These are phyloP conservation scores for Andinoacara biseriatus DNA, from an alignment of 2,113 vertebrate genomes.

Conservation along the genomic window DNA sequence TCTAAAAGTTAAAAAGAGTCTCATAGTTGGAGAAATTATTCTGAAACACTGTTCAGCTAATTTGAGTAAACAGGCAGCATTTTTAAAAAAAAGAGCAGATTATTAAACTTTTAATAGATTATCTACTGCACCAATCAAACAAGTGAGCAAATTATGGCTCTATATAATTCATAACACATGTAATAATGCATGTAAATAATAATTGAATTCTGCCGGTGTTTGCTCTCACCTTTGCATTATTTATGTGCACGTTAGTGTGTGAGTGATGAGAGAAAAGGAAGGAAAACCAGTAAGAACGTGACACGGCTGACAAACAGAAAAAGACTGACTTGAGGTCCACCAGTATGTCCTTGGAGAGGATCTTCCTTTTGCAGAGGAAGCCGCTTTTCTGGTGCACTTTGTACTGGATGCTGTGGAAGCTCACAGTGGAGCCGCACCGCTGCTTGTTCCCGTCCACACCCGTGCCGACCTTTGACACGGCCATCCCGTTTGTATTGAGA, in stretches of 20 bases:
- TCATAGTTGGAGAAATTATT: too few species aligned
- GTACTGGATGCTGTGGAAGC: constrained; percentile 81
- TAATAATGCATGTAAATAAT: too few species aligned
- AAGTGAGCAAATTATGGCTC: not conserved
- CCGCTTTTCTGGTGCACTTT: constrained; percentile 67
- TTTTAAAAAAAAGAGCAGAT: accelerated
- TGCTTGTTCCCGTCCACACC: constrained; percentile 16
- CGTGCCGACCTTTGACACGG: constrained; percentile 28
- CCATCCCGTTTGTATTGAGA: constrained; percentile 52
- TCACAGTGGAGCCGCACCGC: constrained; percentile 71
- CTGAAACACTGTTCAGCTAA: not conserved
- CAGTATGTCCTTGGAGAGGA: constrained; percentile 68
- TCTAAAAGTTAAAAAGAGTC: not conserved
- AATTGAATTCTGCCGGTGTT: too few species aligned
- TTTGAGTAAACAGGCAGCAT: not conserved
- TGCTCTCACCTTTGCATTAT: too few species aligned
- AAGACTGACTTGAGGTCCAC: constrained; percentile 78
- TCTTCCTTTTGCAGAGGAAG: constrained; percentile 55
- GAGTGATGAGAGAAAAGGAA: not conserved
- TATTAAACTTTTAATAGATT: not conserved
- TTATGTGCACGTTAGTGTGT: not conserved
- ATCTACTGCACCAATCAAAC: not conserved
- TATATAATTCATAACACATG: too few species aligned
- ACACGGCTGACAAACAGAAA: not conserved
- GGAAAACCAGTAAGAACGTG: not conserved